Base-by-base conservation (phyloP, 2,113 vertebrate genomes). In the Siniperca knerii region DNA sequence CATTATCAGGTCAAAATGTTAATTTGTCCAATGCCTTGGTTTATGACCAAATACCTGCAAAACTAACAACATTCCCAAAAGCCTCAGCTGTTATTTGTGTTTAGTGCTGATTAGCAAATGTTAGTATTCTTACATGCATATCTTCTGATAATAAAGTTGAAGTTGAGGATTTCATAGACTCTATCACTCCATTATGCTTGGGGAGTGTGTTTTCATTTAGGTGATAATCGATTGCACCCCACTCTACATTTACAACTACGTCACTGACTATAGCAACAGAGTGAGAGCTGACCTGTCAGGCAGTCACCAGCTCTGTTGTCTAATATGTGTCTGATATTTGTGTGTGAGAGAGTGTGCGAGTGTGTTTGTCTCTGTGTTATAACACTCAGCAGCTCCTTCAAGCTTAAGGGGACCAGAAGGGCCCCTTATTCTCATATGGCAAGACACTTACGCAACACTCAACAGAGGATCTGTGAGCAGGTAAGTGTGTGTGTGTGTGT, bases 351-450 rank as follows among this genome's bases (percentile, higher is more conserved):
- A 4, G 35, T 4, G 35, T 37, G 35, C 5, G 35, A 37, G 35
- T 37, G 35, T 60, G 10, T 54, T 20, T 40, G 58, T 61, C 2
- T 46, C 1, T 50, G 2, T 61, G 55, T 69, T 52, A 5, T 9
- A 57, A 46, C n/a, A 25, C n/a, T 71, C 68, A 72, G 9, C 25
- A 60, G 33, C 42, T 58, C 25, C 67, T 71, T 62, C 21, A 67
- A 37, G 50, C 61, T 9, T 9, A 13, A 75, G 21, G 25, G 40
- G 4, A 58, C 25, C 52, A 25, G 50, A 48, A 29, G 6, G 21
- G 4, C 15, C 21, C 6, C 3, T 75, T 21, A 61, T 40, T 25
- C 40, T 60, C 29, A 69, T 54, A 75, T 25, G 13, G 20, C 4
- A 44, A 58, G 64, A 58, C n/a, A 55, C 8, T 25, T 70, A 13